Evolutionary conservation across 2,113 vertebrate genomes (phyloP).

Genomic region (Carassius auratus): DNA sequence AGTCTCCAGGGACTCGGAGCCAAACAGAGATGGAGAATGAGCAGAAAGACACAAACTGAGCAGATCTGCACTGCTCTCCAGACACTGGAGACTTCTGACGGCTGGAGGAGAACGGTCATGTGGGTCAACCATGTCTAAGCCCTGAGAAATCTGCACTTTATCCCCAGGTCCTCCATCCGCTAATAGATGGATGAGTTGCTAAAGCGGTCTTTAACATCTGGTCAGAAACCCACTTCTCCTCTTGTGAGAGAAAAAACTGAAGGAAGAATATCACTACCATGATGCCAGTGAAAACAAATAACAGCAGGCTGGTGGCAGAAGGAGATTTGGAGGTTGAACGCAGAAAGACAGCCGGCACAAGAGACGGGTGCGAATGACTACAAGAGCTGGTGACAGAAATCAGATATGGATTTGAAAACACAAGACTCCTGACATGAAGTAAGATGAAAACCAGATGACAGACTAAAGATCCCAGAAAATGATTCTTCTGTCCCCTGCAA

Average conservation of each 20-base stretch:
- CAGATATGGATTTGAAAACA: neutral
- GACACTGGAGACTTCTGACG: neutral
- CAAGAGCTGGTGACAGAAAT: neutral
- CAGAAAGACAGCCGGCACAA: constrained; percentile 22
- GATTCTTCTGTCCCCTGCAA: neutral
- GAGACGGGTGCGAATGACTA: constrained; percentile 1
- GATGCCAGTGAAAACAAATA: constrained; percentile 58
- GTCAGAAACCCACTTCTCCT: constrained; percentile 46
- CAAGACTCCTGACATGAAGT: neutral
- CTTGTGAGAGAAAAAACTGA: constrained; percentile 48
- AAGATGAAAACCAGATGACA: constrained; percentile 11
- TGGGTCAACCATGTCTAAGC: neutral
- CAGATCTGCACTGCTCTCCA: neutral
- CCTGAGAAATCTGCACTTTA: neutral
- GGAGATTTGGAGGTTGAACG: constrained; percentile 41
- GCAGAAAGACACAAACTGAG: neutral
- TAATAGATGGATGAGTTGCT: constrained; percentile 60
- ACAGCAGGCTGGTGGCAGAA: constrained; percentile 43
- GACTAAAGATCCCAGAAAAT: neutral
- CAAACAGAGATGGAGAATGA: neutral
- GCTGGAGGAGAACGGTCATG: neutral
- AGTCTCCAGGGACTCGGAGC: constrained; percentile 1
- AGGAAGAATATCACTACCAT: constrained; percentile 48
- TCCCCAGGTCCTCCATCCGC: constrained; percentile 18
- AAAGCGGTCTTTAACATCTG: constrained; percentile 70